Evolutionary conservation across 2,113 vertebrate species (phyloP).

Genomic region (Strigops habroptila): DNA sequence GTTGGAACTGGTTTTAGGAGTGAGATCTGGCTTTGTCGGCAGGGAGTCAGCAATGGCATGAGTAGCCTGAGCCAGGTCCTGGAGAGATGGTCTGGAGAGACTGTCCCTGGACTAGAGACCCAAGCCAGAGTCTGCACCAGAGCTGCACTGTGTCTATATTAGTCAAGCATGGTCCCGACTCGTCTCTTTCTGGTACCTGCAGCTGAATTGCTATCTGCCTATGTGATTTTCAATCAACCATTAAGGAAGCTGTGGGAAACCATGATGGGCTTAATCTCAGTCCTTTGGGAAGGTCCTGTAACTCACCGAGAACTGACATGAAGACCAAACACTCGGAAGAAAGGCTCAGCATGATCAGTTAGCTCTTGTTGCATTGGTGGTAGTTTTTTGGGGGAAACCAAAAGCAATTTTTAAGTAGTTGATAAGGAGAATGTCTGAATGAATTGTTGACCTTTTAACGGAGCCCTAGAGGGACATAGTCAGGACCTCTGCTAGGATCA

Average conservation of each 20-base stretch:
- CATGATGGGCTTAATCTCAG: neutral
- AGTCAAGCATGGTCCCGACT: neutral
- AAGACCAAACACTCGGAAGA: neutral
- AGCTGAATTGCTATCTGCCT: neutral
- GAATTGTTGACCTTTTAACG: neutral
- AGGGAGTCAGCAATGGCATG: neutral
- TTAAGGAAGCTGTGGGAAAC: neutral
- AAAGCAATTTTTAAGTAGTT: neutral
- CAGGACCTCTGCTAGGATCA: neutral
- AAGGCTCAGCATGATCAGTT: neutral
- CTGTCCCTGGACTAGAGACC: neutral
- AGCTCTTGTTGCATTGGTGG: neutral
- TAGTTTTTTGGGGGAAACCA: neutral
- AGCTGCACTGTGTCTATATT: fast-evolving
- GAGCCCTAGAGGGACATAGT: neutral
- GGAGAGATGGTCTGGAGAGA: neutral
- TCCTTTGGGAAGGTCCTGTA: neutral
- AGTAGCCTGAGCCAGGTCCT: neutral
- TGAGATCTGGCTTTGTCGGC: neutral
- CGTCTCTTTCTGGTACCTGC: neutral
- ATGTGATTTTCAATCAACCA: neutral
- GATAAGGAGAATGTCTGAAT: neutral
- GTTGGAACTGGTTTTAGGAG: neutral
- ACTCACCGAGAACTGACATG: neutral
- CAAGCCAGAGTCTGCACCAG: too few relatives aligned